phyloP scores from a whole-genome alignment of 2,888 invertebrate genomes.

The Nemurella pictetii region DNA sequence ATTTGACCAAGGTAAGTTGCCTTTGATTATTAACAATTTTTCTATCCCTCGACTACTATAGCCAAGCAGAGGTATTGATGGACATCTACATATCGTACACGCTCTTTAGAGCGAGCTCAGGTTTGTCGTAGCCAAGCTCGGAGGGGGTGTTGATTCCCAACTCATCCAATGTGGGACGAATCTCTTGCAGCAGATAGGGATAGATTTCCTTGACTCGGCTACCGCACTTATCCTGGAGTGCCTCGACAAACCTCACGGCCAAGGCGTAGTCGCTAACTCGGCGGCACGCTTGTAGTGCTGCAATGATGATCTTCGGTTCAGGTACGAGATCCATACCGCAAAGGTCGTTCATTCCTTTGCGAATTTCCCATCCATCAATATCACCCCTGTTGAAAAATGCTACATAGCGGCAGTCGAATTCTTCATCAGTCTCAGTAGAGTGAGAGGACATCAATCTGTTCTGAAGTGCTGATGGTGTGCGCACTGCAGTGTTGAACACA shows the following conservation, averaged over 20 bases:
- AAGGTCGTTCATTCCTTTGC: slow-evolving; percentile 88
- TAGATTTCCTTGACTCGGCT: slow-evolving; percentile 73
- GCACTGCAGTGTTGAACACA: slow-evolving; percentile 35
- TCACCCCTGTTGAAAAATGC: slow-evolving; percentile 82
- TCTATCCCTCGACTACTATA: background rate
- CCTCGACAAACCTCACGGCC: slow-evolving; percentile 90
- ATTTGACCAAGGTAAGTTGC: background rate
- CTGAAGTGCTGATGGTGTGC: slow-evolving; percentile 36
- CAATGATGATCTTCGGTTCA: slow-evolving; percentile 85
- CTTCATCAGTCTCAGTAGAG: slow-evolving; percentile 72
- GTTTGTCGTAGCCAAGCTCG: slow-evolving; percentile 95
- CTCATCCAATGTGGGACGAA: slow-evolving; percentile 89
- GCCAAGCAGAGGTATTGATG: background rate
- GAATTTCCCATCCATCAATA: slow-evolving; percentile 93
- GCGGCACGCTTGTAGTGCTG: slow-evolving; percentile 88
- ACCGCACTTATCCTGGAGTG: slow-evolving; percentile 88
- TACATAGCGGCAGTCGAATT: slow-evolving; percentile 83
- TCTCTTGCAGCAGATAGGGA: slow-evolving; percentile 86
- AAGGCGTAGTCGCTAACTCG: slow-evolving; percentile 92
- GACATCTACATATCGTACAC: slow-evolving; percentile 66
- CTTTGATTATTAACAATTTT: background rate
- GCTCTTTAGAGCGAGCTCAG: slow-evolving; percentile 83
- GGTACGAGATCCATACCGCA: slow-evolving; percentile 90
- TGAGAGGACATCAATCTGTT: slow-evolving; percentile 45
- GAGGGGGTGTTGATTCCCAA: slow-evolving; percentile 92